phyloP scores from a whole-genome alignment of 2,113 vertebrate genomes.

The Stegastes partitus region DNA sequence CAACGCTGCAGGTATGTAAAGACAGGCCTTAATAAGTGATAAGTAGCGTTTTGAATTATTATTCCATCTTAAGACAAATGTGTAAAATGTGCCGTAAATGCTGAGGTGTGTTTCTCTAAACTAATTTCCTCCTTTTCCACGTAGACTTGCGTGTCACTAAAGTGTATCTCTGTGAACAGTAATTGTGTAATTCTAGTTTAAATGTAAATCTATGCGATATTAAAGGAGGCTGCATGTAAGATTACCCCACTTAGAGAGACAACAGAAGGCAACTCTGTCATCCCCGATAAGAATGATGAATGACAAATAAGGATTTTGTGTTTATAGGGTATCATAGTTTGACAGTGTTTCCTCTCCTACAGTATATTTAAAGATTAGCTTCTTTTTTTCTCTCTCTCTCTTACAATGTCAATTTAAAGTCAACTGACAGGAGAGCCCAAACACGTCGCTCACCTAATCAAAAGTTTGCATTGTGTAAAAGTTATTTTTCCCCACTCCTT shows the following conservation, averaged over 20 bases:
- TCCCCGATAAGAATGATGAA: conserved; percentile 55
- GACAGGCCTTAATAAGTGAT: conserved; percentile 31
- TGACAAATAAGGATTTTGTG: conserved; percentile 28
- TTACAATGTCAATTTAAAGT: conserved; percentile 69
- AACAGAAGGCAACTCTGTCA: conserved; percentile 43
- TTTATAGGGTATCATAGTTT: conserved; percentile 22
- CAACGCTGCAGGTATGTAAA: conserved; percentile 37
- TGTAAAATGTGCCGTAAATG: conserved; percentile 8
- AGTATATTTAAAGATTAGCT: conserved; percentile 51
- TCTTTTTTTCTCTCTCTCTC: background rate
- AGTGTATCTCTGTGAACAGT: conserved; percentile 5
- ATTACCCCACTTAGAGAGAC: conserved; percentile 32
- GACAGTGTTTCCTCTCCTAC: conserved; percentile 29
- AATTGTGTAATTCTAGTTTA: conserved; percentile 31
- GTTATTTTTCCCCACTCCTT: conserved; percentile 44
- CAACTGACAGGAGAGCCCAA: conserved; percentile 52
- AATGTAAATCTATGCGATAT: conserved; percentile 36
- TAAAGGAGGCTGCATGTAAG: conserved; percentile 32
- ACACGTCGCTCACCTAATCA: conserved; percentile 61
- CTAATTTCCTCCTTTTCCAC: background rate
- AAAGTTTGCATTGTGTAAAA: conserved; percentile 73
- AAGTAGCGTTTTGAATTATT: conserved; percentile 13
- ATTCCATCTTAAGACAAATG: conserved; percentile 17
- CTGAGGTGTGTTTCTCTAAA: background rate
- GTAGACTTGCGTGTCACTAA: conserved; percentile 8